Evolutionary conservation across 2,113 vertebrate genomes (phyloP).

Genomic region (Hoplias malabaricus): DNA sequence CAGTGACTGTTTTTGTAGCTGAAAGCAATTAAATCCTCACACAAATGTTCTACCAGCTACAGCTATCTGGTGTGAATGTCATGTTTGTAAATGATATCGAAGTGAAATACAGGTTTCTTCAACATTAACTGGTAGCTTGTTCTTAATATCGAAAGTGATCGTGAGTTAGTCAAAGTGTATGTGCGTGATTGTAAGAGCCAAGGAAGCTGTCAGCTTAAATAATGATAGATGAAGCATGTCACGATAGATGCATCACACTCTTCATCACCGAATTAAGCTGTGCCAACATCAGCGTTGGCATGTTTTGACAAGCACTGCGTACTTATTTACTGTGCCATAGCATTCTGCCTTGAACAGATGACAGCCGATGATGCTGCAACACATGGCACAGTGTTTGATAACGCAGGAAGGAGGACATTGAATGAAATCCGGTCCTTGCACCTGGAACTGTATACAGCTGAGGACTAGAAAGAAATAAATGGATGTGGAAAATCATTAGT

Average conservation of each 20-base stretch:
- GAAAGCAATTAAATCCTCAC: too few species aligned
- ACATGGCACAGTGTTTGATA: neutral
- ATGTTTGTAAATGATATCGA: too few species aligned
- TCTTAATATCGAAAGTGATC: neutral
- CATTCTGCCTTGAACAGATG: neutral
- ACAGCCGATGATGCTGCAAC: neutral
- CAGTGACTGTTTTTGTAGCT: too few species aligned
- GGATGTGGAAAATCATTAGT: neutral
- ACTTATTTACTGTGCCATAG: neutral
- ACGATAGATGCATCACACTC: neutral
- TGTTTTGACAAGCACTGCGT: neutral
- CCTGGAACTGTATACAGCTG: neutral
- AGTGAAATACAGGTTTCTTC: too few species aligned
- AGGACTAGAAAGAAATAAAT: neutral
- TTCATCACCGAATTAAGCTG: neutral
- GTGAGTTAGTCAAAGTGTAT: neutral
- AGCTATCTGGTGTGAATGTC: too few species aligned
- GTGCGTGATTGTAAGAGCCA: neutral
- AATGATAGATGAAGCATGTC: slow-evolving; percentile 1
- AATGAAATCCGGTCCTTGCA: neutral
- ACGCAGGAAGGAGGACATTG: neutral
- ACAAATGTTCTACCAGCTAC: too few species aligned
- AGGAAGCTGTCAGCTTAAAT: neutral
- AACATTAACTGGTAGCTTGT: too few species aligned
- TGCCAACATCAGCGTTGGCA: neutral